Conservation (phyloP, 2,113 vertebrate genomes). For the Potamarius usumacintae region DNA sequence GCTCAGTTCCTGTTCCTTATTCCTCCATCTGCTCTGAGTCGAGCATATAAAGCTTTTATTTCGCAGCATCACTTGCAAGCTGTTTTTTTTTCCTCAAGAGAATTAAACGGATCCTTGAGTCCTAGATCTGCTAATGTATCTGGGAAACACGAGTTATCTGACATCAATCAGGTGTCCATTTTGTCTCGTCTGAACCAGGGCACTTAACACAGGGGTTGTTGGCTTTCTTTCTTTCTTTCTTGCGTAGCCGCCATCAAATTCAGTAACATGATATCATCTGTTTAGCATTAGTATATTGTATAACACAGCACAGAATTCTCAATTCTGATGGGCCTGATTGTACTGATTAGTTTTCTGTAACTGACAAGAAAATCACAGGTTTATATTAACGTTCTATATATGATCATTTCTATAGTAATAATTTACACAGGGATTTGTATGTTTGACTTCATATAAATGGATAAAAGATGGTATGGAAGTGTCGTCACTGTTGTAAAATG, state of each 20-base stretch:
- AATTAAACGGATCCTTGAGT: not conserved
- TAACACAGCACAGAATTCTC: not conserved
- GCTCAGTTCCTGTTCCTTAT: conserved; percentile 5
- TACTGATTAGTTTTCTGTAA: not conserved
- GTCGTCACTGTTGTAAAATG: not conserved
- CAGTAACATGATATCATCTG: not conserved
- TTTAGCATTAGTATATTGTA: not conserved
- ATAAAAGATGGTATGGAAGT: not conserved
- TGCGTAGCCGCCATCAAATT: not conserved
- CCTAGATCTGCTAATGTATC: conserved; percentile 31
- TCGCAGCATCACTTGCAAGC: not conserved
- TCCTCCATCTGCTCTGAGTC: not conserved
- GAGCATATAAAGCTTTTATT: not conserved
- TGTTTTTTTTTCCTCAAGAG: not conserved
- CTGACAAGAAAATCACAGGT: not conserved
- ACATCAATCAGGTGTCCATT: conserved; percentile 21
- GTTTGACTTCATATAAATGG: not conserved
- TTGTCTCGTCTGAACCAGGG: not conserved
- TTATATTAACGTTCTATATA: not conserved
- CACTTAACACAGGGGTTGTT: not conserved
- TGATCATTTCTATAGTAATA: not conserved
- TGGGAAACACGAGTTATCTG: conserved; percentile 26
- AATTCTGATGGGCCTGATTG: not conserved
- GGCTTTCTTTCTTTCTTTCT: not conserved
- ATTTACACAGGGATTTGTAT: not conserved